Evolutionary conservation across 2,797 vertebrate genomes (phyloP), one percentile per base, ranked within the genome.

Genomic region (Hapalemur alaotrensis): DNA sequence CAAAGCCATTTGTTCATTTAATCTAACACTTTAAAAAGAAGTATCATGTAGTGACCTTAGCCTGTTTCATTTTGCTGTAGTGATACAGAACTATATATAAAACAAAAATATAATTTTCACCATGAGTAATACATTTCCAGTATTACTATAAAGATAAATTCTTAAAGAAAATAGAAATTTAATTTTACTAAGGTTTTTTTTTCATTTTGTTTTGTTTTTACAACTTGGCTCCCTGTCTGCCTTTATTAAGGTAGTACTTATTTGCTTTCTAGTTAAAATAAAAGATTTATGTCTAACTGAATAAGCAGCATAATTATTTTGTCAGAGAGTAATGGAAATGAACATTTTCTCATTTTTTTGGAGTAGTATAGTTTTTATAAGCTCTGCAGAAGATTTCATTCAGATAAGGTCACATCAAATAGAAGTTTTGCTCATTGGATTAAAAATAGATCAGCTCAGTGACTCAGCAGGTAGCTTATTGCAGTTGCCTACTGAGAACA

Each of bases 401-500:
- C 94, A 75, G 91, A 94, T 97, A 97, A 98, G 97, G 97, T 98
- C 96, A 94, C 87, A 95, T 86, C 80, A 95, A 96, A 97, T 91
- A 97, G 92, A 86, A 97, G 89, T 97, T 97, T 96, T 82, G 84
- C 96, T 98, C 96, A 97, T 79, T 88, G 93, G 73, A 88, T 96
- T 98, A 98, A 98, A 98, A 98, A 98, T 98, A 98, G 98, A 96
- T 54, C 41, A 75, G 96, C 97, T 96, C 94, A 95, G 92, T 98
- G 98, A 98, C 93, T 98, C 98, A 98, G 98, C 97, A 95, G 67
- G 97, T 94, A 97, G 96, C 91, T 96, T 95, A 93, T 18, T 94
- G 79, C 94, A 61, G 54, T 83, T 88, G 95, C 94, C 91, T 41
- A 15, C 73, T 67, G 61, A 97, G 95, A 96, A 96, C 93, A 97